These are phyloP conservation scores for Pseudachorutes palmiensis DNA, from an alignment of 1,140 invertebrate species.

Conservation along the genomic window DNA sequence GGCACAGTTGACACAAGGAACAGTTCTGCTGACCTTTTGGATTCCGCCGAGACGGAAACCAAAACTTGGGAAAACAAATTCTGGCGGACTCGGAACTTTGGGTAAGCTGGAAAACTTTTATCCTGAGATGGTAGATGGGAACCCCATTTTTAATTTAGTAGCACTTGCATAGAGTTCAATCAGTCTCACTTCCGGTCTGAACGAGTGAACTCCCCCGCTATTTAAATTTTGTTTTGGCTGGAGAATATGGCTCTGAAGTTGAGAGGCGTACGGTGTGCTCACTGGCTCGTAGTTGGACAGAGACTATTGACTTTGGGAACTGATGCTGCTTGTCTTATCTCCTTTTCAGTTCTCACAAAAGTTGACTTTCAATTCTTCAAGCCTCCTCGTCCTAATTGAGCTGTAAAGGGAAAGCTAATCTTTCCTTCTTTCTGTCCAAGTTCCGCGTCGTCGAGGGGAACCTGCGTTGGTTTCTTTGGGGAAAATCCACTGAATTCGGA, in stretches of 20 bases:
- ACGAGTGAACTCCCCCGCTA: too few relatives aligned
- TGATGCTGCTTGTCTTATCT: slow-evolving; percentile 5
- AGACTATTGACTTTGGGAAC: not conserved
- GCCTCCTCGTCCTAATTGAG: not conserved
- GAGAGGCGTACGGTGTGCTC: too few relatives aligned
- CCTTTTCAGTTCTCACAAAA: not conserved
- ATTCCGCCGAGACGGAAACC: slow-evolving; percentile 3
- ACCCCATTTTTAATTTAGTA: too few relatives aligned
- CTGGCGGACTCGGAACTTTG: not conserved
- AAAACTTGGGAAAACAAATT: not conserved
- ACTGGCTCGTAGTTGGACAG: not conserved
- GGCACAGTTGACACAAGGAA: not conserved
- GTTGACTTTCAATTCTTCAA: slow-evolving; percentile 2
- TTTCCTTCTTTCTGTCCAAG: not conserved
- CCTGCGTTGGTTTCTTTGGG: too few relatives aligned
- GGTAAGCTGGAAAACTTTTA: too few relatives aligned
- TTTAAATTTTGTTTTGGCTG: too few relatives aligned
- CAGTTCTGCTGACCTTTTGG: not conserved
- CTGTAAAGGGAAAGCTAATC: slow-evolving; percentile 1
- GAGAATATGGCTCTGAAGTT: too few relatives aligned
- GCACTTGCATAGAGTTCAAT: too few relatives aligned
- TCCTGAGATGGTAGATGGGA: too few relatives aligned
- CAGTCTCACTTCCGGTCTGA: too few relatives aligned
- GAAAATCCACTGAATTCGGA: too few relatives aligned
- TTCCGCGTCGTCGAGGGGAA: too few relatives aligned